phyloP scores from a whole-genome alignment of 2,113 vertebrate species.

The Papio anubis region DNA sequence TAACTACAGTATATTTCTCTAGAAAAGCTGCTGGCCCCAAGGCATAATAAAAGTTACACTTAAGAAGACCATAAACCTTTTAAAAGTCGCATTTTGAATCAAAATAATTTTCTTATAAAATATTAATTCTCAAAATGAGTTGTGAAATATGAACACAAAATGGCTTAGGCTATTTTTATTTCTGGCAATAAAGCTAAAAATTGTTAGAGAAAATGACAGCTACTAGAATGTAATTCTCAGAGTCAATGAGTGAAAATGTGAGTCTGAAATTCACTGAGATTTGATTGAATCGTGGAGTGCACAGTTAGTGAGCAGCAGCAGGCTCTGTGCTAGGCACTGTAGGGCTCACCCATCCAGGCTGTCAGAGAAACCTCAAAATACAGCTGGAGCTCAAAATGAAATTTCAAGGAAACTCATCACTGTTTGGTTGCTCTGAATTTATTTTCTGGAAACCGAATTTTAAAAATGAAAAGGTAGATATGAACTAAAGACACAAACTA shows the following conservation, averaged over 20 bases:
- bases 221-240: not conserved
- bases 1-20: conserved; percentile 43
- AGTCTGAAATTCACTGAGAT: not conserved
- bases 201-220: conserved; percentile 48
- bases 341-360: not conserved
- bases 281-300: not conserved
- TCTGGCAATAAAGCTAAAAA: conserved; percentile 59
- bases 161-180: conserved; percentile 65
- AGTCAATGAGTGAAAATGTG: not conserved
- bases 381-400: not conserved
- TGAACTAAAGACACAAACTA: conserved; percentile 39
- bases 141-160: conserved; percentile 71
- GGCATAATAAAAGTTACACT: conserved; percentile 73
- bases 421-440: not conserved
- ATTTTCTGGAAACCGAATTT: not conserved
- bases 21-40: conserved; percentile 61
- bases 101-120: conserved; percentile 79
- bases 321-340: not conserved
- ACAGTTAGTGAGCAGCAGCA: not conserved
- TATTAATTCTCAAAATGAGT: conserved; percentile 78
- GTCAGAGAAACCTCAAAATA: not conserved
- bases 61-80: conserved; percentile 72
- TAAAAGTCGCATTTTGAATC: conserved; percentile 73
- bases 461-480: not conserved
- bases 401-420: not conserved